Conservation (phyloP, 2,113 vertebrate species). For the Dromas ardeola region DNA sequence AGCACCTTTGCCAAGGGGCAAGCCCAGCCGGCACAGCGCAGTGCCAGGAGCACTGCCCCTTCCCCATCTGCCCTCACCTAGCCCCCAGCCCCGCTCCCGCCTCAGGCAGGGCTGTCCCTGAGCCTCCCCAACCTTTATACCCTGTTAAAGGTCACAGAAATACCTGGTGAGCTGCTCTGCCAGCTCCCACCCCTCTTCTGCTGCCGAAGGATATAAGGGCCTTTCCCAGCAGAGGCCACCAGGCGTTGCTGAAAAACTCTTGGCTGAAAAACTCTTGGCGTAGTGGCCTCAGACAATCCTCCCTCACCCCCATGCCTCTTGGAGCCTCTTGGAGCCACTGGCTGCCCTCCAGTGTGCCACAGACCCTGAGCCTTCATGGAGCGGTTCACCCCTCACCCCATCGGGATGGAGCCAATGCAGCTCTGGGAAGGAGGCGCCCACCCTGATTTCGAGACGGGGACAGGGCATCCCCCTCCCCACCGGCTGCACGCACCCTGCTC, state of each 20-base stretch:
- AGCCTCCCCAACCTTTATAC: background rate
- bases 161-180: background rate
- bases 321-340: background rate
- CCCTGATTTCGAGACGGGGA: fast-evolving
- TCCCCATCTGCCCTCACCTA: background rate
- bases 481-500: background rate
- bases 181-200: background rate
- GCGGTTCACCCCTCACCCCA: background rate
- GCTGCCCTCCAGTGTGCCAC: fast-evolving
- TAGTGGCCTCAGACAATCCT: background rate
- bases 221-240: background rate
- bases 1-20: background rate
- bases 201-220: background rate
- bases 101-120: background rate
- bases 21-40: background rate
- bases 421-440: background rate
- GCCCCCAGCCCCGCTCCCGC: background rate
- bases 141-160: background rate
- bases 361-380: background rate
- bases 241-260: background rate
- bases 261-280: background rate
- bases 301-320: background rate
- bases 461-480: background rate
- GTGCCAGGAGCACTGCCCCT: background rate
- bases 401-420: background rate